Percentiles rank a stretch among this genome's conserved stretches.
Evolutionary conservation across 2,113 vertebrate species (phyloP).

Genomic region (Stegostoma tigrinum): DNA sequence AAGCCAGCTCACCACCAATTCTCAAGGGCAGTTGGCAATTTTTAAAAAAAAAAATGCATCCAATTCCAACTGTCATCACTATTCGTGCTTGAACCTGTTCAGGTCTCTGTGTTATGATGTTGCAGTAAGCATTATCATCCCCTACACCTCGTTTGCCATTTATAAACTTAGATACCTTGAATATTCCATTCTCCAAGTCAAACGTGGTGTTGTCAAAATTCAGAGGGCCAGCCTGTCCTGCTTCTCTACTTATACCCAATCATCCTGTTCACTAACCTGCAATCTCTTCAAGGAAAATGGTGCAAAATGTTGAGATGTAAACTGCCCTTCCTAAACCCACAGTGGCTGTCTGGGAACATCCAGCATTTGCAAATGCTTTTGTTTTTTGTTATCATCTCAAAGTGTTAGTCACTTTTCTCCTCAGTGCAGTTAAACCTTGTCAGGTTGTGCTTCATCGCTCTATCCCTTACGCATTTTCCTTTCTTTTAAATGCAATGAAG

Average conservation of each 20-base stretch:
- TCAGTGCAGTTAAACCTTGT: background rate
- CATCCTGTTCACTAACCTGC: too few relatives aligned
- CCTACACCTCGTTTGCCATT: background rate
- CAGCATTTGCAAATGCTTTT: background rate
- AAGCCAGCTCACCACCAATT: too few relatives aligned
- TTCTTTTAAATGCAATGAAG: background rate
- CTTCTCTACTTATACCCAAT: too few relatives aligned
- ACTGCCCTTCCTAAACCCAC: background rate
- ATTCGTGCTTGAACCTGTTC: too few relatives aligned
- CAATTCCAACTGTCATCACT: too few relatives aligned
- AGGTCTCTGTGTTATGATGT: too few relatives aligned
- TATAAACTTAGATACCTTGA: background rate
- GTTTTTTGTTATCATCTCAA: background rate
- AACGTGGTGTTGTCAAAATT: too few relatives aligned
- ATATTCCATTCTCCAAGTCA: too few relatives aligned
- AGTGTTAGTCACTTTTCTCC: background rate
- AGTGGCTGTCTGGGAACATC: background rate
- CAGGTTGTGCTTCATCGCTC: background rate
- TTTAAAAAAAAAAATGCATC: too few relatives aligned
- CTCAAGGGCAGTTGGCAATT: too few relatives aligned
- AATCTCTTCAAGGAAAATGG: too few relatives aligned
- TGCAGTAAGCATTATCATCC: background rate
- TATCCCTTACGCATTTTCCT: background rate
- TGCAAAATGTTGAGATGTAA: background rate
- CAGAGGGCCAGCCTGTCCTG: too few relatives aligned